These are phyloP conservation scores for Sebastes flavidus DNA, from an alignment of 2,797 vertebrate species.

Conservation along the genomic window DNA sequence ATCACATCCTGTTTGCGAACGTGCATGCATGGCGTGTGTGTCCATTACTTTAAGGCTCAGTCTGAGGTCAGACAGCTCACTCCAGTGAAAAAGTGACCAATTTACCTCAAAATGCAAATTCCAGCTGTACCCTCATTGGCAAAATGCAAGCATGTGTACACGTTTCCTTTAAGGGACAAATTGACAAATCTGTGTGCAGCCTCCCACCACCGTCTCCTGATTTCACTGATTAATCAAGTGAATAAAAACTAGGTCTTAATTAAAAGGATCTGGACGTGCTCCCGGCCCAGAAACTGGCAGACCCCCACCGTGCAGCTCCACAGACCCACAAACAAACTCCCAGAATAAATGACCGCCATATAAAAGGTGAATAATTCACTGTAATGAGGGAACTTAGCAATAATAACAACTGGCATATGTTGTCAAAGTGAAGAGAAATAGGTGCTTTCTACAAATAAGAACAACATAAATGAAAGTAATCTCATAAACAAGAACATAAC, in stretches of 20 bases:
- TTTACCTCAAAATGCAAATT: conserved; percentile 83
- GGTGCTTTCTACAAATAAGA: conserved; percentile 57
- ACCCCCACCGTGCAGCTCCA: conserved; percentile 68
- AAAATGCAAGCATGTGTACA: conserved; percentile 68
- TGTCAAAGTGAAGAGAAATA: conserved; percentile 76
- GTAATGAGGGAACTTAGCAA: conserved; percentile 80
- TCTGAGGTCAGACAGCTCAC: conserved; percentile 78
- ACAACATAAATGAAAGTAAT: conserved; percentile 57
- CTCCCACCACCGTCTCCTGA: conserved; percentile 79
- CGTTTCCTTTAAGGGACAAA: conserved; percentile 78
- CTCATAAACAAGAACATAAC: conserved; percentile 65
- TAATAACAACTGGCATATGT: conserved; percentile 76
- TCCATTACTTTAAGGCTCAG: conserved; percentile 62
- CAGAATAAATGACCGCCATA: conserved; percentile 71
- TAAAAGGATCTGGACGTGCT: conserved; percentile 81
- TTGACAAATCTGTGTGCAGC: conserved; percentile 81
- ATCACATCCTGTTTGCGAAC: conserved; percentile 26
- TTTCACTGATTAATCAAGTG: conserved; percentile 85
- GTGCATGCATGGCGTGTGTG: conserved; percentile 29
- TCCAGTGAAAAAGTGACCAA: conserved; percentile 83
- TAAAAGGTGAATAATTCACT: conserved; percentile 78
- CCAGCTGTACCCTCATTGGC: conserved; percentile 67
- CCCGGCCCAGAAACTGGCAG: conserved; percentile 74
- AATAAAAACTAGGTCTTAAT: conserved; percentile 83
- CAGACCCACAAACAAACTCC: conserved; percentile 72